Evolutionary conservation across 2,797 vertebrate genomes (phyloP).

Genomic region (Lycodopsis pacificus): DNA sequence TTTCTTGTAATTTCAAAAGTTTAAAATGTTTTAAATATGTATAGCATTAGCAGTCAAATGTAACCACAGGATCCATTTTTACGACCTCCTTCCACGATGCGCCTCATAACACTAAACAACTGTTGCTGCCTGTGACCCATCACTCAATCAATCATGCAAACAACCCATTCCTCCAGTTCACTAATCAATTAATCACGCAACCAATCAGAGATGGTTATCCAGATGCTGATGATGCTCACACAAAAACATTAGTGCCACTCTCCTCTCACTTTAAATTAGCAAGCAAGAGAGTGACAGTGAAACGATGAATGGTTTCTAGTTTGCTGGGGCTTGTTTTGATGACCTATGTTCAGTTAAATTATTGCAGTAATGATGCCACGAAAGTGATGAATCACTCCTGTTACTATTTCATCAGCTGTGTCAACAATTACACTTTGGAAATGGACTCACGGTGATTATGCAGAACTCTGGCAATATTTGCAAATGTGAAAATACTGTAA

Average conservation of each 20-base stretch:
- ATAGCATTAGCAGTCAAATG: not conserved
- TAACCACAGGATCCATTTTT: not conserved
- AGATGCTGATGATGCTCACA: slow-evolving; percentile 53
- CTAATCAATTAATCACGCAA: slow-evolving; percentile 69
- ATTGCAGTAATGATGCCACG: slow-evolving; percentile 75
- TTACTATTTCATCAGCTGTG: slow-evolving; percentile 71
- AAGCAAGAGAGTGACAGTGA: slow-evolving; percentile 42
- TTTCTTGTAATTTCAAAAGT: not conserved
- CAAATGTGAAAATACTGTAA: slow-evolving; percentile 8
- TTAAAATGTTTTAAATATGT: not conserved
- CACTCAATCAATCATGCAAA: slow-evolving; percentile 69
- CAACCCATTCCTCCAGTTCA: slow-evolving; percentile 46
- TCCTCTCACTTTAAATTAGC: slow-evolving; percentile 64
- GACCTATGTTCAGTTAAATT: slow-evolving; percentile 75
- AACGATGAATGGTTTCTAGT: slow-evolving; percentile 72
- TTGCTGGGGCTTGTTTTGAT: slow-evolving; percentile 73
- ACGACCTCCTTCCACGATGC: not conserved
- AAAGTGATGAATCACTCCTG: slow-evolving; percentile 77
- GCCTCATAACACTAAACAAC: slow-evolving; percentile 44
- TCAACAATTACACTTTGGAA: slow-evolving; percentile 62
- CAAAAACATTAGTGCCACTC: slow-evolving; percentile 55
- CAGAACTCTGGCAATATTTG: slow-evolving; percentile 29
- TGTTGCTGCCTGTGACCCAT: slow-evolving; percentile 30
- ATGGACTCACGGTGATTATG: slow-evolving; percentile 39
- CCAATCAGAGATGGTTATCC: slow-evolving; percentile 62